A percentile compares a stretch with the other conserved stretches of the same genome.
phyloP scores from a whole-genome alignment of 2,113 vertebrate species.

The Suricata suricatta region DNA sequence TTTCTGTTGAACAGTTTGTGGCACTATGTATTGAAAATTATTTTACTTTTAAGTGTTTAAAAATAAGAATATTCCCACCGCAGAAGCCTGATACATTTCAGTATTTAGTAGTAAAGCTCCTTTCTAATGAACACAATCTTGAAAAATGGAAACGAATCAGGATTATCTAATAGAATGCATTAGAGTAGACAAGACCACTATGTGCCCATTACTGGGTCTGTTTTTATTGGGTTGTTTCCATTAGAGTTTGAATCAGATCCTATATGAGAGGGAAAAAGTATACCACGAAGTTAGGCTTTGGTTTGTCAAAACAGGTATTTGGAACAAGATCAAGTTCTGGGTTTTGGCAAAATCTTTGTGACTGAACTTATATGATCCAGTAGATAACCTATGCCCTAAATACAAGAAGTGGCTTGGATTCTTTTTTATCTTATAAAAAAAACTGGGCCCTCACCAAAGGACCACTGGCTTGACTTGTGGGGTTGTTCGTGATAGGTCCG shows the following conservation, averaged over 20 bases:
- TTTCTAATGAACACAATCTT: background rate
- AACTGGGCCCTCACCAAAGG: background rate
- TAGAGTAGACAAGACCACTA: background rate
- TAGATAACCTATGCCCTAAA: background rate
- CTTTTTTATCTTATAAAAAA: background rate
- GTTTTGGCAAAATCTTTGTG: background rate
- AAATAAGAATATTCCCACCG: background rate
- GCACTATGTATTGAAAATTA: background rate
- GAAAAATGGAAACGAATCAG: background rate
- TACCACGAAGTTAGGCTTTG: background rate
- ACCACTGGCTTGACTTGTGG: background rate
- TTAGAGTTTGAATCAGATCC: background rate
- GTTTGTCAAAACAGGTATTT: background rate
- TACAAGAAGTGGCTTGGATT: background rate
- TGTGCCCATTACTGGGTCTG: background rate
- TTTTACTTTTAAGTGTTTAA: slow-evolving; percentile 12
- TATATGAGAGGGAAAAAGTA: background rate
- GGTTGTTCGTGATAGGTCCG: background rate
- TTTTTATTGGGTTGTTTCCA: background rate
- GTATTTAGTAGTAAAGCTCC: background rate
- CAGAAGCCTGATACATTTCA: background rate
- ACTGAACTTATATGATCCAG: background rate
- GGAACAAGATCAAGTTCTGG: background rate
- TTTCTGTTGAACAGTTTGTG: background rate
- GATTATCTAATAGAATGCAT: background rate